Conservation (phyloP, 1,140 invertebrate species). For the Drosophila setifemur region DNA sequence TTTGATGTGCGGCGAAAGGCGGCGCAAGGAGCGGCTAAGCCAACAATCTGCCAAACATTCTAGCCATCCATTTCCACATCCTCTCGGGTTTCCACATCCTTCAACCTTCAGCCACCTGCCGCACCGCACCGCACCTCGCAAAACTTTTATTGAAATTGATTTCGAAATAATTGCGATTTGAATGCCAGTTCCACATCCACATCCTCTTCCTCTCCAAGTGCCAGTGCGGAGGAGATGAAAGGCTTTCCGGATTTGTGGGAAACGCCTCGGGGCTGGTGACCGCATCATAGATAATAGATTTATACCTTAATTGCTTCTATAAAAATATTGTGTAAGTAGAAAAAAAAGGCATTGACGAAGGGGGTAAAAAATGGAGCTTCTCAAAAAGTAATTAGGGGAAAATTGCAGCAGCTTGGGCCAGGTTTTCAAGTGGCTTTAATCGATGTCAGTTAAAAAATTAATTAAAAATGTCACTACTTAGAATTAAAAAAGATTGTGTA, state of each 20-base stretch:
- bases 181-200: slow-evolving; percentile 24
- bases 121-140: background rate
- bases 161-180: slow-evolving; percentile 77
- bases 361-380: background rate
- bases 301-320: slow-evolving; percentile 50
- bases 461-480: too few relatives aligned
- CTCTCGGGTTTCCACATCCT: background rate
- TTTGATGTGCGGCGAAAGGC: slow-evolving; percentile 47
- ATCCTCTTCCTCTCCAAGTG: too few relatives aligned
- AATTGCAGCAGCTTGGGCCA: slow-evolving; percentile 4
- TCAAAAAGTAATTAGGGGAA: slow-evolving; percentile 63
- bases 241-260: slow-evolving; percentile 26
- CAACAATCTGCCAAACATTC: slow-evolving; percentile 68
- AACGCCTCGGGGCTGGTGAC: slow-evolving; percentile 27
- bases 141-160: slow-evolving; percentile 80
- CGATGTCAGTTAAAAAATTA: too few relatives aligned
- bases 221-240: slow-evolving; percentile 23
- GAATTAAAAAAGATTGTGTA: too few relatives aligned
- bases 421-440: background rate
- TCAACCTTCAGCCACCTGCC: slow-evolving; percentile 8
- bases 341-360: background rate
- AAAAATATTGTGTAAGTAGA: slow-evolving; percentile 20
- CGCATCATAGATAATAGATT: slow-evolving; percentile 68
- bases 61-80: slow-evolving; percentile 13
- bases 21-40: slow-evolving; percentile 56